These are phyloP conservation scores for Cacatua alba DNA, from an alignment of 2,113 vertebrate species.

Conservation along the genomic window DNA sequence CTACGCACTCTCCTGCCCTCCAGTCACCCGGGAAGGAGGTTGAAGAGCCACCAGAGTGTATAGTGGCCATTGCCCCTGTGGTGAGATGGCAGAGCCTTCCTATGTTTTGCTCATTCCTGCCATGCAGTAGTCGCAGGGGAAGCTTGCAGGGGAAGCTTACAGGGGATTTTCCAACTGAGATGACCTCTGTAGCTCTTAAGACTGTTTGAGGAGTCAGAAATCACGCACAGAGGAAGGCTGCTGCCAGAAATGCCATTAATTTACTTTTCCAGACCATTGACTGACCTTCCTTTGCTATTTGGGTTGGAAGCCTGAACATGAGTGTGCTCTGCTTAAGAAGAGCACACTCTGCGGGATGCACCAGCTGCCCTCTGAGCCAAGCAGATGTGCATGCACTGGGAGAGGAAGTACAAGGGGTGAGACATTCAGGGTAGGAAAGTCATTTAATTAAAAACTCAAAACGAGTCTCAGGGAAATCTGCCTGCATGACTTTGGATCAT, in stretches of 20 bases:
- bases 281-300: background rate
- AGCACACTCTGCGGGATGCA: rapidly evolving
- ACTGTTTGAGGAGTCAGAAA: background rate
- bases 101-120: background rate
- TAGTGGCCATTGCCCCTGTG: too few relatives aligned
- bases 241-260: background rate
- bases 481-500: background rate
- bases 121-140: background rate
- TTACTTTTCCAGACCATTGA: background rate
- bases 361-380: background rate
- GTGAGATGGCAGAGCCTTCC: background rate
- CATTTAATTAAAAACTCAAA: background rate
- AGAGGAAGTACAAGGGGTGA: rapidly evolving
- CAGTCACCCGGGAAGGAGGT: rapidly evolving
- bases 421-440: background rate
- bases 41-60: rapidly evolving
- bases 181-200: background rate
- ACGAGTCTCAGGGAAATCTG: background rate
- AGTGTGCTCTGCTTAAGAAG: background rate
- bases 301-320: background rate
- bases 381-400: background rate
- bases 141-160: background rate
- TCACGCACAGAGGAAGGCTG: background rate
- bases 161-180: background rate
- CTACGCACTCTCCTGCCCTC: rapidly evolving